Conservation (phyloP, 2,797 vertebrate species). For the Loris lydekkerianus region DNA sequence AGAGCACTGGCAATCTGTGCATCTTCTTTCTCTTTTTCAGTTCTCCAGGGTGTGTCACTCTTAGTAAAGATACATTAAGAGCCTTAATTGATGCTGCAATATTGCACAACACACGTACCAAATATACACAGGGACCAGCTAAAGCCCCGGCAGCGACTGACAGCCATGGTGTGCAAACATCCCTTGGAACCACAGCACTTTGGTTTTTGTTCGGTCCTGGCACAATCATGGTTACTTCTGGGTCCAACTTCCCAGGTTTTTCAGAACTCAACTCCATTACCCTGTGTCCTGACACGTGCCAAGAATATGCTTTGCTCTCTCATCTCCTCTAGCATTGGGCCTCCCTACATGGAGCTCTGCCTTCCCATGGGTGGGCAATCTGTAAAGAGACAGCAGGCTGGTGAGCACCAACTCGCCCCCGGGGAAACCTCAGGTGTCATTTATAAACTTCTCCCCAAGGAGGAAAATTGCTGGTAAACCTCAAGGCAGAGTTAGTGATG, state of each 20-base stretch:
- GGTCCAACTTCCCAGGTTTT: neutral
- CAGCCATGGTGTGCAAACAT: neutral
- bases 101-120: neutral
- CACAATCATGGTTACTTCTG: neutral
- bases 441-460: neutral
- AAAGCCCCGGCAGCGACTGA: neutral
- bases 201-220: neutral
- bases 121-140: neutral
- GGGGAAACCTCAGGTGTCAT: neutral
- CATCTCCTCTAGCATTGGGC: fast-evolving
- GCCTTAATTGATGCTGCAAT: neutral
- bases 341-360: neutral
- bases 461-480: neutral
- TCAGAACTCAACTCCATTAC: neutral
- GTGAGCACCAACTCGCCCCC: fast-evolving
- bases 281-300: neutral
- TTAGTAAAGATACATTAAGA: neutral
- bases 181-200: neutral
- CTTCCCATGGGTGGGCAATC: neutral
- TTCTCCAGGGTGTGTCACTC: neutral
- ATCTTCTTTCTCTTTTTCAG: neutral
- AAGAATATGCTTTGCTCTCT: neutral
- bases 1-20: fast-evolving
- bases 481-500: neutral
- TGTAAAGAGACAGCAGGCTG: neutral